A percentile compares a stretch with the other conserved stretches of the same genome.
Evolutionary conservation across 2,888 invertebrate species (phyloP).

Genomic region (Kryphioiulus occultus): DNA sequence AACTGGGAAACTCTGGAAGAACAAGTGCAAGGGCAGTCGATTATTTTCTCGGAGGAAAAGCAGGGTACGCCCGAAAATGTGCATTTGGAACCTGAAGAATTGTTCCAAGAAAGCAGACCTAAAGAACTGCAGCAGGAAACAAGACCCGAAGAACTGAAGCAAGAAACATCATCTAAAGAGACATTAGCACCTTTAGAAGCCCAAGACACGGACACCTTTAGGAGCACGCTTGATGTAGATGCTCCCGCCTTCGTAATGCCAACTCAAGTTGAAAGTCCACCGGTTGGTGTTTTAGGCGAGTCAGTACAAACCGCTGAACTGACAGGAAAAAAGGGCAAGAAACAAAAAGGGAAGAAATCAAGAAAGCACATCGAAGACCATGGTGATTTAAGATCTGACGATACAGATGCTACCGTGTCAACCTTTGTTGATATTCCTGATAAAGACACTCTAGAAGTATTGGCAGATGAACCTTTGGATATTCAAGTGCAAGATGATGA

Average conservation of each 20-base stretch:
- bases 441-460: neutral
- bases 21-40: neutral
- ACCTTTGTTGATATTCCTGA: neutral
- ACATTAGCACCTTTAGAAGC: neutral
- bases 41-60: neutral
- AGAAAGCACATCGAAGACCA: neutral
- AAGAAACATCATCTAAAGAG: neutral
- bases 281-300: neutral
- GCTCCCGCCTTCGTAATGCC: neutral
- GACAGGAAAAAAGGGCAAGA: neutral
- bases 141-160: neutral
- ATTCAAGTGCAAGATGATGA: neutral
- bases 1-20: neutral
- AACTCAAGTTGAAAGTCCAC: neutral
- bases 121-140: neutral
- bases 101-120: neutral
- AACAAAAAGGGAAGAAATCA: neutral
- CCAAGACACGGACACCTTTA: neutral
- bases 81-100: neutral
- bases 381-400: neutral
- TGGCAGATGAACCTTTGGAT: neutral
- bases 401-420: neutral
- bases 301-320: neutral
- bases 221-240: neutral
- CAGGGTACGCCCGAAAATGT: neutral